Conservation (phyloP, 1,140 invertebrate species). For the Bombus balteatus region DNA sequence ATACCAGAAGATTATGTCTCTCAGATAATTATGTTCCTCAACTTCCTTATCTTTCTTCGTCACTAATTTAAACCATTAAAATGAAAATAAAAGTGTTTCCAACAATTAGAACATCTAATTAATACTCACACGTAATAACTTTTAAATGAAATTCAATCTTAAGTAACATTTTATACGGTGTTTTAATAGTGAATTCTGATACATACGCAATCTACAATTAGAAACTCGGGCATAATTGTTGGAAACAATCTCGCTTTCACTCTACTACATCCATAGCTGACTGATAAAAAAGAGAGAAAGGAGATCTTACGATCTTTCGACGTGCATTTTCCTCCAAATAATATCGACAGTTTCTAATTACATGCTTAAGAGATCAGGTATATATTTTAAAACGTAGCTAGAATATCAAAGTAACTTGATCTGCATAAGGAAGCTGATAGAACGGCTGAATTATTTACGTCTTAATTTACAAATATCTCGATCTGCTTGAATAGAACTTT, state of each 20-base stretch:
- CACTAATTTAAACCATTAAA: background rate
- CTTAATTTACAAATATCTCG: background rate
- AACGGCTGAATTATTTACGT: background rate
- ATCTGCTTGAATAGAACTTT: background rate
- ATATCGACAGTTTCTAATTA: background rate
- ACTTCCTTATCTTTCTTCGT: background rate
- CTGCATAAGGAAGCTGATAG: background rate
- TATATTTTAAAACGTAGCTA: background rate
- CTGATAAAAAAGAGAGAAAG: constrained; percentile 22
- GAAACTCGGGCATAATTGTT: constrained; percentile 22
- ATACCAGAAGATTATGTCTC: background rate
- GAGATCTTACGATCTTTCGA: background rate
- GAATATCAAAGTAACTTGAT: background rate
- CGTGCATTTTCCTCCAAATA: background rate
- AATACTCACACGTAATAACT: background rate
- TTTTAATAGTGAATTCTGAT: background rate
- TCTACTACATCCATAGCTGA: background rate
- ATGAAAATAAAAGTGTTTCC: background rate
- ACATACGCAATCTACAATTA: background rate
- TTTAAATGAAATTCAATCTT: background rate
- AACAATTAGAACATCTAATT: background rate
- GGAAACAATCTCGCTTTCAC: constrained; percentile 28
- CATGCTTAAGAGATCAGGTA: background rate
- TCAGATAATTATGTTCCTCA: background rate
- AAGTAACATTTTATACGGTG: background rate